Evolutionary conservation across 2,888 invertebrate species (phyloP).

Genomic region (Hoplodrina blanda): DNA sequence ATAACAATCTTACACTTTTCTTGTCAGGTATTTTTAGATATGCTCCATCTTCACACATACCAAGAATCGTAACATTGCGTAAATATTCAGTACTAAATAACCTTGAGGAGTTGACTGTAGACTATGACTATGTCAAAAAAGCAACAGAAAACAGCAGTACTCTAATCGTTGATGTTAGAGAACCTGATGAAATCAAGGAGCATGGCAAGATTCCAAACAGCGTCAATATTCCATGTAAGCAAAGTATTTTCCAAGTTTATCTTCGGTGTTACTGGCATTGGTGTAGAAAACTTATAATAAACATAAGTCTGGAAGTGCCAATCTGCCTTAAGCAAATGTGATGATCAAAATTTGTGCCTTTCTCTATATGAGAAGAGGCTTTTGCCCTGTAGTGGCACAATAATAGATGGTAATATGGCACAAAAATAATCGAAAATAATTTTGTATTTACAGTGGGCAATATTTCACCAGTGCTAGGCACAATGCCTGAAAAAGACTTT

Average conservation of each 20-base stretch:
- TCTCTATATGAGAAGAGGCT: no score
- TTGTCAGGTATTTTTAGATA: slow-evolving; percentile 41
- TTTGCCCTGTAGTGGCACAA: no score
- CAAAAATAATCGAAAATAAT: no score
- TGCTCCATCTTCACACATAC: slow-evolving; percentile 38
- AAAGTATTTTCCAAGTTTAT: neutral
- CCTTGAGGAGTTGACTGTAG: slow-evolving; percentile 77
- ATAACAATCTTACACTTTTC: neutral
- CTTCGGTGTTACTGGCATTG: no score
- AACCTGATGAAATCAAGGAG: slow-evolving; percentile 93
- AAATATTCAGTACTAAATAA: slow-evolving; percentile 70
- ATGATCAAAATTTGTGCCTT: no score
- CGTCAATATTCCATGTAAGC: slow-evolving; percentile 94
- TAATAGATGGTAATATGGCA: no score
- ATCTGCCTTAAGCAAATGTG: no score
- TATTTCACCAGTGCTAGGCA: slow-evolving; percentile 83
- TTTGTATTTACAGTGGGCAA: slow-evolving; percentile 86
- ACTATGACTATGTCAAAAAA: slow-evolving; percentile 84
- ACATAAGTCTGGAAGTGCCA: no score
- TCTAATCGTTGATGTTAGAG: slow-evolving; percentile 94
- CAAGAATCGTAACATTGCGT: slow-evolving; percentile 51
- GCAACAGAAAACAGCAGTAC: slow-evolving; percentile 72
- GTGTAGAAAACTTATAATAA: no score
- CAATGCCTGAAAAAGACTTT: slow-evolving; percentile 89
- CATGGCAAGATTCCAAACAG: slow-evolving; percentile 94